These are phyloP conservation scores for Procambarus virginalis DNA, from an alignment of 1,140 invertebrate genomes.

Conservation along the genomic window DNA sequence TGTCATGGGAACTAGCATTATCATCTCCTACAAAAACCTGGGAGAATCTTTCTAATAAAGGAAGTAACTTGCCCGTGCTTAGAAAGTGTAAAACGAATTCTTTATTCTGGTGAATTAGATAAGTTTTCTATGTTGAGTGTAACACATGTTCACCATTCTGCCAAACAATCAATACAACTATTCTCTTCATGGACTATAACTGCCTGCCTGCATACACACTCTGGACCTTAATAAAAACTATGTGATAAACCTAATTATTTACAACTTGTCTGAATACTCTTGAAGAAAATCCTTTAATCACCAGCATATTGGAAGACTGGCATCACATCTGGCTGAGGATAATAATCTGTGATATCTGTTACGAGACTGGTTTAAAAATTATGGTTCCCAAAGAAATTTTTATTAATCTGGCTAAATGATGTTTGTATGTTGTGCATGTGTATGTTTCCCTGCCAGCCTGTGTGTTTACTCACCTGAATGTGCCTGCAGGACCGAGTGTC, in stretches of 20 bases:
- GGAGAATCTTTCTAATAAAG: background rate
- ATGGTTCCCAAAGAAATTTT: background rate
- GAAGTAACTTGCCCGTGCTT: background rate
- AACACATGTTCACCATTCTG: background rate
- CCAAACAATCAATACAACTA: background rate
- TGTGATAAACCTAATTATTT: background rate
- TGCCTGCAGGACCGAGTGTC: too few species aligned
- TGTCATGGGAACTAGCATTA: background rate
- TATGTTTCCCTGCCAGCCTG: too few species aligned
- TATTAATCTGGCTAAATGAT: background rate
- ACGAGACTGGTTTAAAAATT: background rate
- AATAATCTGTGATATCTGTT: conserved; percentile 3
- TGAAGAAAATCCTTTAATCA: background rate
- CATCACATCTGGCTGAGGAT: background rate
- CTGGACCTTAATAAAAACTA: background rate
- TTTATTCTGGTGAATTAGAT: conserved; percentile 4
- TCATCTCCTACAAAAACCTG: background rate
- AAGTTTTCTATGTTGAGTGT: background rate
- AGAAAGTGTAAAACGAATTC: background rate
- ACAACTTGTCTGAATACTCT: background rate
- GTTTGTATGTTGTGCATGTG: background rate
- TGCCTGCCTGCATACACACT: background rate
- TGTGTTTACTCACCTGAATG: too few species aligned
- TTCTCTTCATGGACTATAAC: background rate
- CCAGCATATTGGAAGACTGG: conserved; percentile 9